Percentiles rank a stretch among this genome's conserved stretches.
Evolutionary conservation across 2,113 vertebrate genomes (phyloP).

Genomic region (Heterotilapia buettikoferi): DNA sequence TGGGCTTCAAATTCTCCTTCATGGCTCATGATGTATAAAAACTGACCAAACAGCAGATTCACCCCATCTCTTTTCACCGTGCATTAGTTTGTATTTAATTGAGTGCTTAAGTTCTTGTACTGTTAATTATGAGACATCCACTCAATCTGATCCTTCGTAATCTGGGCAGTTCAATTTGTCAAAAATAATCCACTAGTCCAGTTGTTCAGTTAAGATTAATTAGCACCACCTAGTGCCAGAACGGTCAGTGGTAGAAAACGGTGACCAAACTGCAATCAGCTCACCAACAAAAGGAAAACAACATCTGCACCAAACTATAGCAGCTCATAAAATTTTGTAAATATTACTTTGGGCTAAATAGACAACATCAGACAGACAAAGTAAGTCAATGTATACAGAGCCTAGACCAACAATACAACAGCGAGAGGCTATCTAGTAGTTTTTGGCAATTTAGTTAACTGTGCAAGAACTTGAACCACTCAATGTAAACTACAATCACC

Average conservation of each 20-base stretch:
- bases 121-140: neutral
- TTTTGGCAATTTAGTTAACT: neutral
- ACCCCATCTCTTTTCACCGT: neutral
- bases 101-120: neutral
- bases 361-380: neutral
- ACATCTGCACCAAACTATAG: neutral
- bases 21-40: neutral
- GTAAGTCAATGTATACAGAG: neutral
- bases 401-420: neutral
- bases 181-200: neutral
- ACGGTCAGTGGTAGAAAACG: neutral
- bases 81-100: neutral
- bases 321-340: neutral
- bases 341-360: neutral
- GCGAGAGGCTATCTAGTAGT: neutral
- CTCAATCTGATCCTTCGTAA: neutral
- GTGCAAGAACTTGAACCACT: neutral
- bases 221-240: neutral
- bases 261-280: neutral
- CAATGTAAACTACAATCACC: neutral
- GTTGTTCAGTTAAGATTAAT: neutral
- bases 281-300: neutral
- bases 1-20: neutral
- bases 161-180: neutral
- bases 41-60: neutral